Conservation (phyloP, 1,140 invertebrate species). For the Caenorhabditis inopinata region DNA sequence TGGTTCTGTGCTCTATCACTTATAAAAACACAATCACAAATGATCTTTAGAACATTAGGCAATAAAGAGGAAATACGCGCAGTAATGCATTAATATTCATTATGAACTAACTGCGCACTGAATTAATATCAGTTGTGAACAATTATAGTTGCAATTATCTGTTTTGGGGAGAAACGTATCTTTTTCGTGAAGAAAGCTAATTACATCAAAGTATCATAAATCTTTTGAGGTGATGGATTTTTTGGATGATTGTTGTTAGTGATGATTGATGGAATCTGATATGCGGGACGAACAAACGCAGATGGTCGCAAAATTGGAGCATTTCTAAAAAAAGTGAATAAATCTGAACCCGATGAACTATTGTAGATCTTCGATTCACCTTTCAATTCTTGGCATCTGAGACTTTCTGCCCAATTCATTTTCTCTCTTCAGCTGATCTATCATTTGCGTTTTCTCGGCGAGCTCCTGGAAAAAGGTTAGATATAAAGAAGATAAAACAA, state of each 20-base stretch:
- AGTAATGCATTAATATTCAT: background rate
- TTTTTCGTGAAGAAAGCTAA: background rate
- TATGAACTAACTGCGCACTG: conserved; percentile 11
- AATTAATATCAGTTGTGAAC: background rate
- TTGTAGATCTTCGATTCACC: background rate
- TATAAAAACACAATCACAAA: too few species aligned
- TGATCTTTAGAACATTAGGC: background rate
- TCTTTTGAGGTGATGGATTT: conserved; percentile 44
- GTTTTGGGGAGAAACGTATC: too few species aligned
- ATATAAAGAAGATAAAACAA: conserved; percentile 18
- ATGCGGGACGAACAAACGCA: conserved; percentile 49
- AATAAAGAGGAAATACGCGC: background rate
- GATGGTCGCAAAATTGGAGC: conserved; percentile 38
- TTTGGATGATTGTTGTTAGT: conserved; percentile 2
- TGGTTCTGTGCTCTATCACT: background rate
- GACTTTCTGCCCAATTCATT: conserved; percentile 29
- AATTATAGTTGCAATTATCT: background rate
- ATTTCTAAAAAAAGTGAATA: background rate
- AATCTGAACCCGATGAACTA: background rate
- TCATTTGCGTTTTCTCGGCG: conserved; percentile 40
- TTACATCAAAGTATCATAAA: conserved; percentile 50
- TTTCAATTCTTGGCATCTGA: background rate
- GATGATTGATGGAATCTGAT: conserved; percentile 12
- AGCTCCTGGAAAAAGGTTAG: conserved; percentile 35
- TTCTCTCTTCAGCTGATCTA: conserved; percentile 46